These are phyloP conservation scores for Erinaceus europaeus DNA, from an alignment of 2,113 vertebrate species.

Conservation along the genomic window DNA sequence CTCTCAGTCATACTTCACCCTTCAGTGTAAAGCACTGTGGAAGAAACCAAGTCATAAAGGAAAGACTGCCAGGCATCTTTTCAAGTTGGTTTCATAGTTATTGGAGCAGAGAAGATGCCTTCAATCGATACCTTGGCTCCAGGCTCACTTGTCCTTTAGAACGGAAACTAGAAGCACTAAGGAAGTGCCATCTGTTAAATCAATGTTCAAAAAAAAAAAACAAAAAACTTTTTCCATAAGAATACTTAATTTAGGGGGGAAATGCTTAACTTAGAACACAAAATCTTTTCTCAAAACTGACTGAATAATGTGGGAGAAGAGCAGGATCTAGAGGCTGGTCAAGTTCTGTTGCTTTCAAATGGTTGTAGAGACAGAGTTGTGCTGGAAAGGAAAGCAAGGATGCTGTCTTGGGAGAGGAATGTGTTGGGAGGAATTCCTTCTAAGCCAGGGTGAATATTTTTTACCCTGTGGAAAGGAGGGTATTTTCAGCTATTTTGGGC, in stretches of 20 bases:
- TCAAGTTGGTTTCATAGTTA: not conserved
- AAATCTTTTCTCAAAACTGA: not conserved
- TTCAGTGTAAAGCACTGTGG: not conserved
- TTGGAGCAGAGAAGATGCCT: not conserved
- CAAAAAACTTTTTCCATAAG: not conserved
- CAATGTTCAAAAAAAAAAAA: not conserved
- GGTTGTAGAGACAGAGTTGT: not conserved
- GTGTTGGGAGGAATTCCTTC: constrained; percentile 7
- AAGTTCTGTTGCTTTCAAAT: not conserved
- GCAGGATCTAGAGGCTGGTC: accelerated
- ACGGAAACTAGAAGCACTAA: not conserved
- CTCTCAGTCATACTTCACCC: not conserved
- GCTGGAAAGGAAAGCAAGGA: not conserved
- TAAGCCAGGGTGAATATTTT: not conserved
- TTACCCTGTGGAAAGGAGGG: not conserved
- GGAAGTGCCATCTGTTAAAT: not conserved
- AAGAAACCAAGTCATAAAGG: not conserved
- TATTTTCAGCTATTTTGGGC: constrained; percentile 33
- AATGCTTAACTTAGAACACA: not conserved
- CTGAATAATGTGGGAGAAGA: not conserved
- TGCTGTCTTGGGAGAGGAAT: constrained; percentile 17
- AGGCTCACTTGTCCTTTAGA: not conserved
- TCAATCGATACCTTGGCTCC: not conserved
- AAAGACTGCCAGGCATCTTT: not conserved
- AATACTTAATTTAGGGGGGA: no score